phyloP scores from a whole-genome alignment of 2,797 vertebrate species.

The Arctocebus calabarensis region DNA sequence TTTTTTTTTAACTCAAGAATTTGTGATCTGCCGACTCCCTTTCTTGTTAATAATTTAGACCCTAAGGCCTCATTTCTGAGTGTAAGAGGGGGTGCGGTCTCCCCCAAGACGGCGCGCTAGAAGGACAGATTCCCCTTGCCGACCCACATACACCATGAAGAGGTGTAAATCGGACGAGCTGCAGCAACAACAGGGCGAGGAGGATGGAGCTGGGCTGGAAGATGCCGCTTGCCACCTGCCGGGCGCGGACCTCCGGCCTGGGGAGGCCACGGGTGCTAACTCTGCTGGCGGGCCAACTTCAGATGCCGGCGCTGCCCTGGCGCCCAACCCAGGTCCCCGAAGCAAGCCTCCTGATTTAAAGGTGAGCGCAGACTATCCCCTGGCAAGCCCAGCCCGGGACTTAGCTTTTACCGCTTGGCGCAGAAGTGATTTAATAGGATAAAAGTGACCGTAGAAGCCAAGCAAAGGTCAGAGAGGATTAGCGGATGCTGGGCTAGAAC shows the following conservation, averaged over 20 bases:
- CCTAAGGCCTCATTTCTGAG: constrained; percentile 60
- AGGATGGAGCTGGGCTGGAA: constrained; percentile 85
- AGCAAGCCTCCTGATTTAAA: constrained; percentile 91
- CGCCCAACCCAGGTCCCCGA: constrained; percentile 82
- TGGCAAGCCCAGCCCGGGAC: neutral
- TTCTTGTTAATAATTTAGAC: constrained; percentile 41
- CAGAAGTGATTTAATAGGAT: constrained; percentile 35
- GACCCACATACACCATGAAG: constrained; percentile 87
- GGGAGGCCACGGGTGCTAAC: constrained; percentile 82
- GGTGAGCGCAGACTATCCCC: constrained; percentile 84
- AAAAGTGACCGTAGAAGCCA: constrained; percentile 41
- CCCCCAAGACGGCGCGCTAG: constrained; percentile 63
- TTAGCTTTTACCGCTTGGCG: neutral
- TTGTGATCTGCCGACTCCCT: constrained; percentile 31
- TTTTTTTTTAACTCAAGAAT: constrained; percentile 62
- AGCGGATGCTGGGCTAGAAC: neutral
- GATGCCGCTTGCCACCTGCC: constrained; percentile 84
- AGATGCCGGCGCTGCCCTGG: constrained; percentile 68
- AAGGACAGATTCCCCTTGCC: constrained; percentile 77
- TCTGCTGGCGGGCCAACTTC: constrained; percentile 77
- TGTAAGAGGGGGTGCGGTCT: constrained; percentile 71
- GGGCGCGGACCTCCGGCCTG: constrained; percentile 84
- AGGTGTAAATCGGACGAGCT: constrained; percentile 91
- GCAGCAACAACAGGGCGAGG: constrained; percentile 86
- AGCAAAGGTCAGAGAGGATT: constrained; percentile 61